Conservation (phyloP, 2,888 invertebrate genomes). For the Idaea biselata region DNA sequence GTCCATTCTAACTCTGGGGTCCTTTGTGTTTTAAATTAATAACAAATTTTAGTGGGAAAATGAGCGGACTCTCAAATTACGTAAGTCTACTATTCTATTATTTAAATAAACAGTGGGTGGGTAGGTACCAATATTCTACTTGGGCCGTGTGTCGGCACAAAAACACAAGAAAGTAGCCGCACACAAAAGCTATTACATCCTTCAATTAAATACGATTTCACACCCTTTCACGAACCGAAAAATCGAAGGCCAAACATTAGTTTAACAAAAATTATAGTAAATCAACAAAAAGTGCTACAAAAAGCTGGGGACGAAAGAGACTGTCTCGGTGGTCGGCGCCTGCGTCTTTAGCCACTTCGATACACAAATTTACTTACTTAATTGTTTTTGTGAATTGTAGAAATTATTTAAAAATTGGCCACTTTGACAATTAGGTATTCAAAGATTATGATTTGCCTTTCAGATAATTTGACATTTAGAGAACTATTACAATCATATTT, state of each 20-base stretch:
- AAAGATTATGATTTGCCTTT: too few species aligned
- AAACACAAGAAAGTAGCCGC: conserved; percentile 66
- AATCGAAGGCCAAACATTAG: conserved; percentile 80
- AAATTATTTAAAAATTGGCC: too few species aligned
- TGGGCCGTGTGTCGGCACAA: conserved; percentile 28
- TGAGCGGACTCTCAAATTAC: conserved; percentile 9
- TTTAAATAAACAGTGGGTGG: conserved; percentile 29
- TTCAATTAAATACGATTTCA: conserved; percentile 78
- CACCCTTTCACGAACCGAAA: conserved; percentile 80
- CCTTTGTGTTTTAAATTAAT: conserved; percentile 17
- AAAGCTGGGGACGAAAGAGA: conserved; percentile 59
- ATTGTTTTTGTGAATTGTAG: too few species aligned
- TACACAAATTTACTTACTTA: not conserved
- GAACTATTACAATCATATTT: too few species aligned
- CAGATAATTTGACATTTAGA: too few species aligned
- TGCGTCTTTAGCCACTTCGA: conserved; percentile 24
- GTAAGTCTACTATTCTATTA: conserved; percentile 23
- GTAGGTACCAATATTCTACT: conserved; percentile 23
- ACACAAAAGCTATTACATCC: conserved; percentile 74
- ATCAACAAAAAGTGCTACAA: conserved; percentile 69
- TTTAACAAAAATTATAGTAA: conserved; percentile 77
- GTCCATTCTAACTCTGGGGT: conserved; percentile 19
- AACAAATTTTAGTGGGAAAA: conserved; percentile 3
- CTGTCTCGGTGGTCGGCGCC: conserved; percentile 48
- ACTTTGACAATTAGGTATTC: too few species aligned